Evolutionary conservation across 2,888 invertebrate species (phyloP).

Genomic region (Trichopoda pennipes): DNA sequence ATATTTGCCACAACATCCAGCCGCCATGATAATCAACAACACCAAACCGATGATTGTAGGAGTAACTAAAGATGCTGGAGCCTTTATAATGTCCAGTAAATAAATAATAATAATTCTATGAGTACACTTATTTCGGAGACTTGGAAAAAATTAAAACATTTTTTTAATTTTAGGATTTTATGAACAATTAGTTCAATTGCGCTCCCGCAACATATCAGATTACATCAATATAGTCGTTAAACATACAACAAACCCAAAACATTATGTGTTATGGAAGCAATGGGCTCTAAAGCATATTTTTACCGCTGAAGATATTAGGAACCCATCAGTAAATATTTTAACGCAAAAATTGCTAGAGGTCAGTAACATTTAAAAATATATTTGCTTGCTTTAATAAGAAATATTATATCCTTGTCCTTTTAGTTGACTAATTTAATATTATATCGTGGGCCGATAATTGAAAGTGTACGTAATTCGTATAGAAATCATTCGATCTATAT

Average conservation of each 20-base stretch:
- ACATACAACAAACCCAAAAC: slow-evolving; percentile 74
- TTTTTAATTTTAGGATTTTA: slow-evolving; percentile 73
- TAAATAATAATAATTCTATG: slow-evolving; percentile 60
- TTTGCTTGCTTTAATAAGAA: background rate
- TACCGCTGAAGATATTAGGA: slow-evolving; percentile 71
- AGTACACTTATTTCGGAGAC: background rate
- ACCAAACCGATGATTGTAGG: slow-evolving; percentile 80
- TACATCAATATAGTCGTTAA: slow-evolving; percentile 77
- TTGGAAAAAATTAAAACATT: background rate
- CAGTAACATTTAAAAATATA: slow-evolving; percentile 19
- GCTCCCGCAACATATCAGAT: slow-evolving; percentile 75
- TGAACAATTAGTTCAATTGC: slow-evolving; percentile 72
- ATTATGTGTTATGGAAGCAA: slow-evolving; percentile 74
- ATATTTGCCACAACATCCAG: slow-evolving; percentile 76
- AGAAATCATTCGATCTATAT: slow-evolving; percentile 79
- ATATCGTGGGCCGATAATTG: slow-evolving; percentile 77
- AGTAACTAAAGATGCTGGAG: slow-evolving; percentile 82
- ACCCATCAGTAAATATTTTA: slow-evolving; percentile 69
- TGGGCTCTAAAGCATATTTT: slow-evolving; percentile 77
- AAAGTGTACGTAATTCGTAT: slow-evolving; percentile 74
- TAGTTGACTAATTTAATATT: slow-evolving; percentile 77
- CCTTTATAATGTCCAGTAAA: slow-evolving; percentile 81
- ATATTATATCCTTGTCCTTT: background rate
- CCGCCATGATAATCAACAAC: slow-evolving; percentile 72
- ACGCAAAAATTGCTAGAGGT: slow-evolving; percentile 76